Conservation (phyloP, 1,140 invertebrate genomes). For the Pseudomyrmex cubaensis region DNA sequence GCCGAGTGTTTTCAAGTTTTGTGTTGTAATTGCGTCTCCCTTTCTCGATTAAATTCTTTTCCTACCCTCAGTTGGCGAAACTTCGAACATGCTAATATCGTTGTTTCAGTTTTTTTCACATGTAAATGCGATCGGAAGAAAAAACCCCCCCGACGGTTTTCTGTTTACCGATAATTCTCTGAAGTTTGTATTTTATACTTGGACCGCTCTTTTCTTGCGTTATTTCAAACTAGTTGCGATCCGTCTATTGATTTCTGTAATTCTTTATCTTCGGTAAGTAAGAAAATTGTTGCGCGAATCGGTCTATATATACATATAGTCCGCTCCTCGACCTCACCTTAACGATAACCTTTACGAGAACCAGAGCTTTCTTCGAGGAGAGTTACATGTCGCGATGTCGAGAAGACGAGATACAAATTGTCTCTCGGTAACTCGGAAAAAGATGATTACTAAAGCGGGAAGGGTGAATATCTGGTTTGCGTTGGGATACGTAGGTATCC, state of each 20-base stretch:
- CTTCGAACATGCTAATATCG: slow-evolving; percentile 27
- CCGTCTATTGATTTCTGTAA: too few species aligned
- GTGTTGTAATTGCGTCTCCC: slow-evolving; percentile 21
- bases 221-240: too few species aligned
- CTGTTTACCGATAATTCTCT: not conserved
- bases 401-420: slow-evolving; percentile 24
- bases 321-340: too few species aligned
- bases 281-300: too few species aligned
- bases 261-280: too few species aligned
- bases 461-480: not conserved
- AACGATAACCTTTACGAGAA: too few species aligned
- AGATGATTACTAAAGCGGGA: not conserved
- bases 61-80: slow-evolving; percentile 16
- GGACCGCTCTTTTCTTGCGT: too few species aligned
- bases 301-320: too few species aligned
- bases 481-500: slow-evolving; percentile 32
- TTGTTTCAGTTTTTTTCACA: not conserved
- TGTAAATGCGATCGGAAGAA: too few species aligned
- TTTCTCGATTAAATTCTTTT: not conserved
- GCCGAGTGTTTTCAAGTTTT: slow-evolving; percentile 24
- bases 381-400: not conserved
- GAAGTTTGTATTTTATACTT: not conserved
- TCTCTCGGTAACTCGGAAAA: not conserved
- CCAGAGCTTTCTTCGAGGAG: too few species aligned
- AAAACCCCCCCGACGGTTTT: not conserved